Conservation (phyloP, 1,140 invertebrate genomes). For the Idris sp. region DNA sequence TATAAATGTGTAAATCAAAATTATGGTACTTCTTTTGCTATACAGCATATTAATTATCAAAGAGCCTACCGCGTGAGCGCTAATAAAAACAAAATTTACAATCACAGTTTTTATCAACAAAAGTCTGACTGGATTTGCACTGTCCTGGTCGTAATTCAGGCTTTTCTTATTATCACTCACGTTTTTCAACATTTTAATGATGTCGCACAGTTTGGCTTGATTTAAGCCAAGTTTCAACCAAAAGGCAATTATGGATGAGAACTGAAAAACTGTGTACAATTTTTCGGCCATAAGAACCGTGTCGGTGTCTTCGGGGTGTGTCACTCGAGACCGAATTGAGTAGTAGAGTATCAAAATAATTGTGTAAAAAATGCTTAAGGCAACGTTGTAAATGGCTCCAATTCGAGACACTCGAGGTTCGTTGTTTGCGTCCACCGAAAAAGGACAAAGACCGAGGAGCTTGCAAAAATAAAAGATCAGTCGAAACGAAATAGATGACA, state of each 20-base stretch:
- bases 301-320: slow-evolving; percentile 29
- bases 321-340: slow-evolving; percentile 6
- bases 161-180: slow-evolving; percentile 5
- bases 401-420: slow-evolving; percentile 6
- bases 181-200: not conserved
- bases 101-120: not conserved
- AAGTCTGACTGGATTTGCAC: not conserved
- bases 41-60: slow-evolving; percentile 1
- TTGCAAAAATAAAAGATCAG: slow-evolving; percentile 50
- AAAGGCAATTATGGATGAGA: slow-evolving; percentile 13
- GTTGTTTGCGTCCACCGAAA: slow-evolving; percentile 7
- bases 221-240: slow-evolving; percentile 45
- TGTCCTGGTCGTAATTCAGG: slow-evolving; percentile 15
- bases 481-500: slow-evolving; percentile 1
- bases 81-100: slow-evolving; percentile 23
- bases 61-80: slow-evolving; percentile 1
- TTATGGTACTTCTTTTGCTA: too few relatives aligned
- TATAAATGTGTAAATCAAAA: slow-evolving; percentile 29
- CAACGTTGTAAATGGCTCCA: slow-evolving; percentile 29
- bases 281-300: slow-evolving; percentile 28
- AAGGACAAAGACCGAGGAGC: slow-evolving; percentile 48
- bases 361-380: slow-evolving; percentile 27
- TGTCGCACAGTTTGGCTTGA: slow-evolving; percentile 21
- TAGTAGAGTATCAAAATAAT: slow-evolving; percentile 14
- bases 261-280: slow-evolving; percentile 45